Base-by-base conservation (phyloP, 2,797 vertebrate genomes). In the Mormyrus hasselquistii region DNA sequence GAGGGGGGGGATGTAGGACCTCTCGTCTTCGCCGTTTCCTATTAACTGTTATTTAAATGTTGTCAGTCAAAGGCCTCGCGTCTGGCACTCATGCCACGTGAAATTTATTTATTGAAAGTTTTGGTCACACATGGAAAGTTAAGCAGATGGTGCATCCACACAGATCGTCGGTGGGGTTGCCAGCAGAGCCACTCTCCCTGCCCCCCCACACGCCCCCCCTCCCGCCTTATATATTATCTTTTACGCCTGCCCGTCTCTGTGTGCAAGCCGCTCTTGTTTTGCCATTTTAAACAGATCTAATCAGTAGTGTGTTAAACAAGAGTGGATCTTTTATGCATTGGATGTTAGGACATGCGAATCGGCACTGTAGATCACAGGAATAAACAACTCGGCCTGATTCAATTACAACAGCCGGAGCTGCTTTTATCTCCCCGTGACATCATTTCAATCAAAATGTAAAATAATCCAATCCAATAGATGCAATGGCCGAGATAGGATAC, bases 361-460 rank as follows among this genome's bases (percentile, higher is more conserved):
- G 94, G 93, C 22, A 93, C 97, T 97, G 97, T 96, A 97, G 97
- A 97, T 96, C 97, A 97, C 96, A 92, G 96, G 96, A 98, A 97
- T 98, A 98, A 99, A 98, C 98, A 98, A 97, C 97, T 96, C 92
- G 69, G 95, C 93, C 97, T 97, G 97, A 98, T 98, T 98, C 98
- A 98, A 98, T 99, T 98, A 98, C 98, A 97, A 96, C 94, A 96
- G 94, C 92, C 95, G 95, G 96, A 95, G 96, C 94, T 92, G 95
- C 96, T 97, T 98, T 98, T 98, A 99, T 99, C 98, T 97, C 96
- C 93, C 91, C 82, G 92, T 97, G 97, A 98, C 98, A 99, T 99
- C 98, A 97, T 98, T 99, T 99, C 98, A 98, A 99, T 99, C 98
- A 99, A 99, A 99, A 99, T 99, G 98, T 98, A 98, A 98, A 99